A percentile compares a stretch with the other conserved stretches of the same genome.
Conservation (phyloP, 2,888 invertebrate genomes). For the Agriotes lineatus region DNA sequence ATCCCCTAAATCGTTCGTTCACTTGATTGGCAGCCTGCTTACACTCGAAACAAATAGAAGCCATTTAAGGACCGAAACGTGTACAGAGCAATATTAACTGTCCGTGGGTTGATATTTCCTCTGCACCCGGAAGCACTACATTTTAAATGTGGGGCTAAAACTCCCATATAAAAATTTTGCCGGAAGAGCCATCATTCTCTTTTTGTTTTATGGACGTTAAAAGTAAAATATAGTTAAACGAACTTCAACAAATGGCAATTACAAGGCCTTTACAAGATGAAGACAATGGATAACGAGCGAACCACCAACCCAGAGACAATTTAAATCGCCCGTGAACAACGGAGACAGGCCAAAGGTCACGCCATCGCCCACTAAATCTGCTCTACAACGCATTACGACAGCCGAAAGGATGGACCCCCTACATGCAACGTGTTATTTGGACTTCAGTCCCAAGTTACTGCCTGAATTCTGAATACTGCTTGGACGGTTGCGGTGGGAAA, state of each 20-base stretch:
- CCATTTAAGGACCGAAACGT: constrained; percentile 2
- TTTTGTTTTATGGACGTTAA: constrained; percentile 18
- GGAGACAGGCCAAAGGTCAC: constrained; percentile 64
- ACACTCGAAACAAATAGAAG: constrained; percentile 1
- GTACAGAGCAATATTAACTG: neutral
- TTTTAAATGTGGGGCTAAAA: constrained; percentile 1
- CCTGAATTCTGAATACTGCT: constrained; percentile 16
- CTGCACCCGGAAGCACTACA: neutral
- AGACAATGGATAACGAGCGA: constrained; percentile 62
- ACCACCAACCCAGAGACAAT: constrained; percentile 64
- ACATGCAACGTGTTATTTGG: constrained; percentile 58
- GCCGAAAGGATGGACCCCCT: constrained; percentile 59
- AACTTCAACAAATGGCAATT: constrained; percentile 56
- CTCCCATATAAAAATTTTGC: constrained; percentile 2
- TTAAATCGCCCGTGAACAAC: constrained; percentile 63
- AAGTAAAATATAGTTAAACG: constrained; percentile 33
- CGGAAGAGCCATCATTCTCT: constrained; percentile 1
- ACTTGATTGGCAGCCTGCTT: neutral
- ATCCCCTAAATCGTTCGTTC: too few relatives aligned
- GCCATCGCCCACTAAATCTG: constrained; percentile 66
- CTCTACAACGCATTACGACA: constrained; percentile 60
- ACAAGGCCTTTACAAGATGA: constrained; percentile 60
- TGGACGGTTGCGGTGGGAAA: neutral
- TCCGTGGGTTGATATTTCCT: constrained; percentile 10
- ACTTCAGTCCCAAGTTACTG: constrained; percentile 38